These are phyloP conservation scores for Lasius platythorax DNA, from an alignment of 2,888 invertebrate species.

Conservation along the genomic window DNA sequence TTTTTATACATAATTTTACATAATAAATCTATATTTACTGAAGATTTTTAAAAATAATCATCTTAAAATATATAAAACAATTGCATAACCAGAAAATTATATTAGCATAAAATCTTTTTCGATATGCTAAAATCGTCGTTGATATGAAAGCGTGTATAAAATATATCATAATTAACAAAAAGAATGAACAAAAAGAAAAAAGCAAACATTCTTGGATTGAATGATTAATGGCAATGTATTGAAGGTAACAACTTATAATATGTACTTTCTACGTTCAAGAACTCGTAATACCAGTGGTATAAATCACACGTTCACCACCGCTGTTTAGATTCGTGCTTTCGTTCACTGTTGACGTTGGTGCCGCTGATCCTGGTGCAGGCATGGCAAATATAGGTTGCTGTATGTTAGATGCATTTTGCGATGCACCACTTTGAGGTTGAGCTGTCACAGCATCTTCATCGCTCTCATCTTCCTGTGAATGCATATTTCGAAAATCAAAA, in stretches of 20 bases:
- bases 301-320: conserved; percentile 82
- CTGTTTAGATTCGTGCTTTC: conserved; percentile 90
- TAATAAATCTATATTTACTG: neutral
- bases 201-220: neutral
- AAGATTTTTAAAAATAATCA: conserved; percentile 5
- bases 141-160: conserved; percentile 3
- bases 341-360: conserved; percentile 82
- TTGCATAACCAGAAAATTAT: neutral
- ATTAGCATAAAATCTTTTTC: neutral
- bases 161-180: conserved; percentile 14
- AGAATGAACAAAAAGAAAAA: neutral
- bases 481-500: conserved; percentile 2
- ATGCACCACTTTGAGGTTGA: conserved; percentile 87
- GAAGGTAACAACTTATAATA: conserved; percentile 34
- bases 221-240: conserved; percentile 35
- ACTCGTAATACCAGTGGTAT: conserved; percentile 83
- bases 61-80: neutral
- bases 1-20: neutral
- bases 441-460: conserved; percentile 88
- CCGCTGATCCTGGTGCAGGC: conserved; percentile 85
- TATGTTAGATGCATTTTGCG: conserved; percentile 83
- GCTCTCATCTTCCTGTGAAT: conserved; percentile 88
- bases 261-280: conserved; percentile 68
- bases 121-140: neutral
- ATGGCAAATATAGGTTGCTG: conserved; percentile 89